These are phyloP conservation scores for Characodon lateralis DNA, from an alignment of 2,797 vertebrate genomes.

Conservation along the genomic window DNA sequence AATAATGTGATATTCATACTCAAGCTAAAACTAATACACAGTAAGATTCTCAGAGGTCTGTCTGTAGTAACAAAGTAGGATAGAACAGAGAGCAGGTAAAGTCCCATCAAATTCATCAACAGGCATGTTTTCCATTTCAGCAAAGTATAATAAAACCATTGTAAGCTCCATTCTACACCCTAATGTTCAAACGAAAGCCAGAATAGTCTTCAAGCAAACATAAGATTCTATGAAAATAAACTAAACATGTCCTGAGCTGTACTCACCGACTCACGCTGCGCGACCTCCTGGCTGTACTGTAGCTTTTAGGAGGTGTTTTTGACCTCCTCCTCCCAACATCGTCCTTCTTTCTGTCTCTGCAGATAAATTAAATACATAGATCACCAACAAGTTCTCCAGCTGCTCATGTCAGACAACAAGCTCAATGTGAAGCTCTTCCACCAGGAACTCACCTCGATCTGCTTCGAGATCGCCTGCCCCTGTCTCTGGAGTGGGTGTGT, in stretches of 20 bases:
- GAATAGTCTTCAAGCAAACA: neutral
- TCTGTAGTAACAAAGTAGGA: neutral
- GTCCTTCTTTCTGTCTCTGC: slow-evolving; percentile 94
- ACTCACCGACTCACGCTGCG: slow-evolving; percentile 90
- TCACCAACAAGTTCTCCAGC: neutral
- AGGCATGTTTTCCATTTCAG: neutral
- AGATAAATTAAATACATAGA: slow-evolving; percentile 1
- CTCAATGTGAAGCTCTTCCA: neutral
- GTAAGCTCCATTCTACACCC: neutral
- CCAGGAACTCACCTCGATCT: slow-evolving; percentile 83
- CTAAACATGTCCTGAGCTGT: neutral
- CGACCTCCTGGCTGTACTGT: slow-evolving; percentile 93
- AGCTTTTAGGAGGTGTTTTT: slow-evolving; percentile 97
- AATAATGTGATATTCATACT: neutral
- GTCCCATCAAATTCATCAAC: neutral
- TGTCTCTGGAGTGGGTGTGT: slow-evolving; percentile 87
- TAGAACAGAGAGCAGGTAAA: neutral
- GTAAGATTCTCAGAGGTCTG: neutral
- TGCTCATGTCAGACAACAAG: neutral
- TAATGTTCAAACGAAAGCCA: neutral
- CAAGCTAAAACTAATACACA: neutral
- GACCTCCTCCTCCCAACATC: slow-evolving; percentile 91
- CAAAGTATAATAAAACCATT: neutral
- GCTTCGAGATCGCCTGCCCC: slow-evolving; percentile 85
- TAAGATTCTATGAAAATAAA: neutral